phyloP scores from a whole-genome alignment of 2,888 invertebrate genomes.

The Phanerotoma sp. region DNA sequence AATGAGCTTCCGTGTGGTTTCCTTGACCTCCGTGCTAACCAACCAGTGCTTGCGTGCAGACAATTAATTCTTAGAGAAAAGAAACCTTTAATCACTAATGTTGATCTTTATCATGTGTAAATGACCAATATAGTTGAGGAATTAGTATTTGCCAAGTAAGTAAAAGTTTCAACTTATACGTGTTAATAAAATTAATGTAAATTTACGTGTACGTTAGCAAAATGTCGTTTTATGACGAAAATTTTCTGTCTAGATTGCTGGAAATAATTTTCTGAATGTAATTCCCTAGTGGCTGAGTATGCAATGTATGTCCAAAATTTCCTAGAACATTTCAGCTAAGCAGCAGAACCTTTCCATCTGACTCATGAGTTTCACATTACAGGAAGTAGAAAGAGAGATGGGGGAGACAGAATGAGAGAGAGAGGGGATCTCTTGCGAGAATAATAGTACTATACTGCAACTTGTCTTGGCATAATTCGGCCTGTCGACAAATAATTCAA shows the following conservation, averaged over 20 bases:
- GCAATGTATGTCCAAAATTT: constrained; percentile 23
- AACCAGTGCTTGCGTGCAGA: neutral
- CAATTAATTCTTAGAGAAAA: constrained; percentile 1
- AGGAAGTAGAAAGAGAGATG: neutral
- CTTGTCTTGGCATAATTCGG: constrained; percentile 9
- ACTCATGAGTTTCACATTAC: constrained; percentile 10
- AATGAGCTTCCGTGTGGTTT: constrained; percentile 26
- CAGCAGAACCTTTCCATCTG: neutral
- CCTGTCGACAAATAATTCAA: constrained; percentile 16
- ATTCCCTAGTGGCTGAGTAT: constrained; percentile 22
- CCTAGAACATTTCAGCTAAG: constrained; percentile 1
- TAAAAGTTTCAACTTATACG: constrained; percentile 6
- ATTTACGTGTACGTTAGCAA: constrained; percentile 3
- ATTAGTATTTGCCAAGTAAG: neutral
- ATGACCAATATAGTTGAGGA: neutral
- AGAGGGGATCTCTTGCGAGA: constrained; percentile 11
- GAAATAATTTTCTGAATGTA: constrained; percentile 13
- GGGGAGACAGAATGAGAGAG: constrained; percentile 6
- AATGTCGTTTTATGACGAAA: constrained; percentile 10
- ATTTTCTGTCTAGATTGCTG: neutral
- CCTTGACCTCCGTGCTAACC: constrained; percentile 14
- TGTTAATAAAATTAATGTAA: neutral
- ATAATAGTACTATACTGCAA: constrained; percentile 7
- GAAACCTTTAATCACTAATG: neutral
- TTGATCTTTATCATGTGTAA: neutral